These are phyloP conservation scores for Pleuronectes platessa DNA, from an alignment of 2,113 vertebrate species.

Conservation along the genomic window DNA sequence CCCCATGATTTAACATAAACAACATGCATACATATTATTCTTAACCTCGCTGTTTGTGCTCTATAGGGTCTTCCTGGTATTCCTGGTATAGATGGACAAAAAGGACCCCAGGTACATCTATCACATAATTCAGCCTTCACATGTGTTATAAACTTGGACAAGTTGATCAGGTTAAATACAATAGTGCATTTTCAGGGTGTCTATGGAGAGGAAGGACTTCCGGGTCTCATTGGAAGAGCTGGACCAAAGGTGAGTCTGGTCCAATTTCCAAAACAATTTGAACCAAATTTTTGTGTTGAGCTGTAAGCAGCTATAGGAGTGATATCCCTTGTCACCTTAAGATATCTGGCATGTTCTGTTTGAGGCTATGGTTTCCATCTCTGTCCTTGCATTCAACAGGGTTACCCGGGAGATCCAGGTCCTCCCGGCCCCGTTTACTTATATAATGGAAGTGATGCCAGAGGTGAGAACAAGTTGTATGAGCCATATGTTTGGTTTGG, in stretches of 20 bases:
- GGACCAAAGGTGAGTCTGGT: conserved; percentile 62
- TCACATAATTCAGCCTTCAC: neutral
- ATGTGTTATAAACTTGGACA: neutral
- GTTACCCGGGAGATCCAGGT: conserved; percentile 64
- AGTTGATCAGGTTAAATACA: conserved; percentile 6
- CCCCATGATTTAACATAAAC: neutral
- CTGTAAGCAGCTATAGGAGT: no score
- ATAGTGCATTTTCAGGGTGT: conserved; percentile 51
- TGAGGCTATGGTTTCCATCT: neutral
- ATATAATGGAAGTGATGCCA: conserved; percentile 27
- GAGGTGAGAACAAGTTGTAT: conserved; percentile 54
- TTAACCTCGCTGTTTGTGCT: neutral
- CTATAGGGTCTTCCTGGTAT: conserved; percentile 52
- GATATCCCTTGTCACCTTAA: neutral
- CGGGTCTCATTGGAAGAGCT: conserved; percentile 57
- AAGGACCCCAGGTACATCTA: conserved; percentile 54
- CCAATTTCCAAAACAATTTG: neutral
- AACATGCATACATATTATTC: neutral
- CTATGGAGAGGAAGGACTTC: conserved; percentile 46
- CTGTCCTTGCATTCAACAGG: conserved; percentile 46
- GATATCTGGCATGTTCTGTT: neutral
- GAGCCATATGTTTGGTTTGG: no score
- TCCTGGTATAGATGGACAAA: conserved; percentile 44
- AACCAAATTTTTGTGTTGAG: no score
- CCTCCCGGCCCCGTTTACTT: neutral